Evolutionary conservation across 2,888 invertebrate species (phyloP).

Genomic region (Marronus borbonicus): DNA sequence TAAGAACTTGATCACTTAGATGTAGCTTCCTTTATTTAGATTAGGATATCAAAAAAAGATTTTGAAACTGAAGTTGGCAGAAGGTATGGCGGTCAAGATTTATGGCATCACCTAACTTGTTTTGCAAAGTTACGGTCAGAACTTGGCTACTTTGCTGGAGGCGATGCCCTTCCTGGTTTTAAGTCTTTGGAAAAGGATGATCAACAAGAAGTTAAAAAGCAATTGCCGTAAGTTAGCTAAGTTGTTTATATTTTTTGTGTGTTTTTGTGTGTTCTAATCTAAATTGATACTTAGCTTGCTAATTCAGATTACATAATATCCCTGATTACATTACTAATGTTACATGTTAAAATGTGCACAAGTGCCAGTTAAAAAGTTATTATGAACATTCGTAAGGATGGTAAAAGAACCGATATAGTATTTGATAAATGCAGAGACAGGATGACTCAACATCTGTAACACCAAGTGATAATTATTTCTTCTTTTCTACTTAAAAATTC

Average conservation of each 20-base stretch:
- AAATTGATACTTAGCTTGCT: too few relatives aligned
- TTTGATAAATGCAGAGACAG: too few relatives aligned
- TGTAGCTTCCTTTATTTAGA: constrained; percentile 57
- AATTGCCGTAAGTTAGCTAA: constrained; percentile 75
- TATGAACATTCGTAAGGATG: too few relatives aligned
- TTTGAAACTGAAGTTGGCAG: constrained; percentile 86
- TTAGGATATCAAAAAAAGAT: constrained; percentile 88
- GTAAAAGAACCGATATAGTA: too few relatives aligned
- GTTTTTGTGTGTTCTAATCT: not conserved
- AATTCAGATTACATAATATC: too few relatives aligned
- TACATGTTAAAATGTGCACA: too few relatives aligned
- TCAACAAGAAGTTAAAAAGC: constrained; percentile 75
- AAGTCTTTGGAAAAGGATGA: constrained; percentile 81
- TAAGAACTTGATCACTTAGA: not conserved
- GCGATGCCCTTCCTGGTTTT: constrained; percentile 85
- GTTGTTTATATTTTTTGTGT: not conserved
- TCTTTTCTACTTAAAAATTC: too few relatives aligned
- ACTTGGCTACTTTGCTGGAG: constrained; percentile 82
- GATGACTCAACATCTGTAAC: too few relatives aligned
- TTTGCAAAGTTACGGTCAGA: constrained; percentile 84
- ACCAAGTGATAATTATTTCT: too few relatives aligned
- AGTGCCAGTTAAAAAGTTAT: too few relatives aligned
- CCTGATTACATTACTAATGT: too few relatives aligned
- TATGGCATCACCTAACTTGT: constrained; percentile 95
- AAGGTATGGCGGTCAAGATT: constrained; percentile 86